Evolutionary conservation across 1,140 invertebrate species (phyloP).

Genomic region (Orius insidiosus): DNA sequence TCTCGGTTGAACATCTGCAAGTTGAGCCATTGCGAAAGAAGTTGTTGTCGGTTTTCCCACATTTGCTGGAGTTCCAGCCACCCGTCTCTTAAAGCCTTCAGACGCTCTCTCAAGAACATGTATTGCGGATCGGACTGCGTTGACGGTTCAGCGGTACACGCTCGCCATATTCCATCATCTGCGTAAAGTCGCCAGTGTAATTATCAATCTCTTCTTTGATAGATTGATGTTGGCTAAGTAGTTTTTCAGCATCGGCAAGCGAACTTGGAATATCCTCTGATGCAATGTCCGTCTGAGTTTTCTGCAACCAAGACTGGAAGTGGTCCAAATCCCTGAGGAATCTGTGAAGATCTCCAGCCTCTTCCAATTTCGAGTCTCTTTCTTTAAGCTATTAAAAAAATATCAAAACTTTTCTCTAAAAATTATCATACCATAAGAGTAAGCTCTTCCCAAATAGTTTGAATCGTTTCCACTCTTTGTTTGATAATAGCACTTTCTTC

Average conservation of each 20-base stretch:
- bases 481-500: constrained; percentile 87
- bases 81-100: constrained; percentile 94
- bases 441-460: constrained; percentile 83
- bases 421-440: constrained; percentile 85
- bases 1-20: constrained; percentile 92
- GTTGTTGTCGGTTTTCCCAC: constrained; percentile 96
- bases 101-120: constrained; percentile 91
- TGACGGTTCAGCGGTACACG: constrained; percentile 69
- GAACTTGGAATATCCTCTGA: constrained; percentile 96
- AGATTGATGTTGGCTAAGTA: constrained; percentile 90
- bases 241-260: constrained; percentile 88
- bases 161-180: constrained; percentile 99
- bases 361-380: constrained; percentile 92
- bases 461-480: constrained; percentile 79
- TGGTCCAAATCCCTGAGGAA: constrained; percentile 98
- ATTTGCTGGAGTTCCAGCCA: constrained; percentile 98
- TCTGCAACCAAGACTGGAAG: constrained; percentile 97
- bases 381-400: constrained; percentile 84
- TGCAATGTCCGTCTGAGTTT: constrained; percentile 93
- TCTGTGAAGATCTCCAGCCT: constrained; percentile 93
- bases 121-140: constrained; percentile 92
- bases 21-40: constrained; percentile 86
- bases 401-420: too few species aligned
- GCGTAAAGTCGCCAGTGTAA: constrained; percentile 92
- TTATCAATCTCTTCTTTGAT: constrained; percentile 98